Conservation (phyloP, 37 sponge, comb jelly and placozoan genomes). For the Eunapius fragilis region DNA sequence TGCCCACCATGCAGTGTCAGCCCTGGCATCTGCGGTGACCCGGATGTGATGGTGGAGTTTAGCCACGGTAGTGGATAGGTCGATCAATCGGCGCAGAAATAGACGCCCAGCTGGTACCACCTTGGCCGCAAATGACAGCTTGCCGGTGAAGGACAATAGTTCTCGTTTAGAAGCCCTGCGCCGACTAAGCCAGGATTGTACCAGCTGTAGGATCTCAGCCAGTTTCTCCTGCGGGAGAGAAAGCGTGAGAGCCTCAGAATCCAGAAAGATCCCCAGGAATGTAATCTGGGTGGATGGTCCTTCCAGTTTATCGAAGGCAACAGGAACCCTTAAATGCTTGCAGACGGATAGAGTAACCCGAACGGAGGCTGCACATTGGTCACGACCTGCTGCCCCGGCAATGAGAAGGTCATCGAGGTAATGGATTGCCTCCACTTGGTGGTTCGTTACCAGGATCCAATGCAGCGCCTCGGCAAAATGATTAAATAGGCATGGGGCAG, state of each 20-base stretch:
- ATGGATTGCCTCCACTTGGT: no score
- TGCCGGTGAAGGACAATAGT: slow-evolving; percentile 40
- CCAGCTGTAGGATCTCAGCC: not conserved
- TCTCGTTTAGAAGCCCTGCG: slow-evolving; percentile 18
- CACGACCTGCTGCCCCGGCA: slow-evolving; percentile 8
- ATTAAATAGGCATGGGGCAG: no score
- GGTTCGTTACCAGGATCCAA: no score
- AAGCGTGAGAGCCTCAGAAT: not conserved
- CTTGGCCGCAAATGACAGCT: slow-evolving; percentile 24
- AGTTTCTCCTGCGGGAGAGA: slow-evolving; percentile 15
- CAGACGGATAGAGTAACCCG: slow-evolving; percentile 1
- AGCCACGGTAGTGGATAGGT: no score
- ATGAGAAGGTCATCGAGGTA: slow-evolving; percentile 35
- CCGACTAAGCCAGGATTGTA: slow-evolving; percentile 18
- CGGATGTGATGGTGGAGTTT: no score
- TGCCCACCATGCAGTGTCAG: slow-evolving; percentile 19
- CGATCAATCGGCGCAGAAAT: no score
- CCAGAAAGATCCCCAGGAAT: no score
- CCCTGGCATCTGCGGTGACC: no score
- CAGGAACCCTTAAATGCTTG: slow-evolving; percentile 14
- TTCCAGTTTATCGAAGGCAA: no score
- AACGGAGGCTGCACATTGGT: no score
- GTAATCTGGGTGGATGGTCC: no score
- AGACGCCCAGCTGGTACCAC: slow-evolving; percentile 34
- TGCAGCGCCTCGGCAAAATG: no score